phyloP scores from a whole-genome alignment of 1,140 invertebrate genomes.

The fruit fly (Drosophila melanogaster) region Release_6_plus_ISO1_MT NT_033777.3:18788001-18788500 shows the following conservation, averaged over 20 bases:
- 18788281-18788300: constrained; percentile 28
- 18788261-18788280: constrained; percentile 1
- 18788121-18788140: constrained; percentile 50
- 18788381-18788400: constrained; percentile 78
- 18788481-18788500: too few species aligned
- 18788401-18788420: constrained; percentile 67
- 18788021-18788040: constrained; percentile 37
- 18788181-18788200: background rate
- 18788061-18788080: constrained; percentile 68
- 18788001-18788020: constrained; percentile 13
- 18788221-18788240: constrained; percentile 49
- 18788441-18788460: background rate
- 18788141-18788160: constrained; percentile 47
- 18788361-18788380: constrained; percentile 69
- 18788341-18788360: constrained; percentile 50
- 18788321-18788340: constrained; percentile 26
- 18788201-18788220: constrained; percentile 7
- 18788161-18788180: constrained; percentile 26
- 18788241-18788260: constrained; percentile 48
- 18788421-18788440: constrained; percentile 1
- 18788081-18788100: constrained; percentile 70
- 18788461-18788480: too few species aligned
- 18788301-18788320: constrained; percentile 27
- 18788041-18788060: constrained; percentile 62
- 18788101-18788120: constrained; percentile 53